Base-by-base conservation (phyloP, 2,888 invertebrate genomes). In the Agrypnus murinus region DNA sequence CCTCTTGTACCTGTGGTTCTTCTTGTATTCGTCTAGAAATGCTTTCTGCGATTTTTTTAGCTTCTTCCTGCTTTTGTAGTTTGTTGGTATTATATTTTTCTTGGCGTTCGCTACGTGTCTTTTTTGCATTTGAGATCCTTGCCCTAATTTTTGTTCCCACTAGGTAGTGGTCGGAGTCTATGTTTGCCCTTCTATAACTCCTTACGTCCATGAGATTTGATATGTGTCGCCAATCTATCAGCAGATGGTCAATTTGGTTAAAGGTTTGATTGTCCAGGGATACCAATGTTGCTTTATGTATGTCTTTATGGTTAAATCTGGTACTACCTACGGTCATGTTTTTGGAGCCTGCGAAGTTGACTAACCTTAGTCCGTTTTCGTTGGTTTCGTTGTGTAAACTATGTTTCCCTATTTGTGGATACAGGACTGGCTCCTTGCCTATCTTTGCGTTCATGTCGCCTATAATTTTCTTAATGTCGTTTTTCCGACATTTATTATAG, bases 291-390 rank as follows among this genome's bases (percentile, higher is more conserved):
- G 10, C 12, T 53, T 31, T 53, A n/a, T 53, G 53, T 32, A 53
- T 32, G 1, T 17, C 19, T 46, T 7, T 17, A 15, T 45, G 9
- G 4, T 46, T 19, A 10, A 46, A 46, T 10, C 19, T 46, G 17
- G 17, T 46, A 7, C 19, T 10, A 19, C 7, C 46, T 8, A 46
- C 9, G 5, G 19, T 46, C 46, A 46, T 46, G 10, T 46, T 46
- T 46, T 17, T 15, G 46, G 46, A 46, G 9, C 17, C 46, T 19
- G 46, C 46, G 19, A 46, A 46, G 46, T 46, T 14, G 8, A 3
- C 14, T 43, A 43, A 6, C 15, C 43, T 43, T 43, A 8, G 15
- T 8, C 46, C 46, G 9, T 46, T 14, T 6, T 43, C 15, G 15
- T 7, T 46, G 19, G 17, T 19, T 8, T 46, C 7, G 7, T 46